Evolutionary conservation across 2,888 invertebrate species (phyloP).

Genomic region (Invenusta paracnida): DNA sequence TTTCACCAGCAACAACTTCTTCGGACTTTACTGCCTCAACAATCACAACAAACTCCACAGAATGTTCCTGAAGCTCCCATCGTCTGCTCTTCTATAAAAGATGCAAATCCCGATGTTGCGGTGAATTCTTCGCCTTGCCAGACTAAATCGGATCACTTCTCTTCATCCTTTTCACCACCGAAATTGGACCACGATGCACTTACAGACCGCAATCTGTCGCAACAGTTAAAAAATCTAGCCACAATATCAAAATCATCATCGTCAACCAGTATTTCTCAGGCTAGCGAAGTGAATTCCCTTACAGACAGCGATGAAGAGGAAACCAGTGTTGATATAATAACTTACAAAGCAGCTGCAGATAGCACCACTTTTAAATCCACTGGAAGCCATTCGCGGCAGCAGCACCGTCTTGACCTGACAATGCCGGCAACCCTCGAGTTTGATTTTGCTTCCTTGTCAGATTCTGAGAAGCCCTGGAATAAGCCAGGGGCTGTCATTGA

Average conservation of each 20-base stretch:
- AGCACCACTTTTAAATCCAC: neutral
- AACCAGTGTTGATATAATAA: constrained; percentile 9
- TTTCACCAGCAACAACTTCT: neutral
- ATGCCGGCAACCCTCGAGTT: neutral
- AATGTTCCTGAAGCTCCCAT: neutral
- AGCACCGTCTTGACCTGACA: neutral
- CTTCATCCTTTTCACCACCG: too few relatives aligned
- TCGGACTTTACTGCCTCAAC: neutral
- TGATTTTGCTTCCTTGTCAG: neutral
- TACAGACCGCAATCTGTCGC: too few relatives aligned
- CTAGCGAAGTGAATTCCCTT: neutral
- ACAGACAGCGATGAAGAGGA: neutral
- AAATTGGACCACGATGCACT: too few relatives aligned
- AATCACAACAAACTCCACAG: neutral
- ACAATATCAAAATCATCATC: too few relatives aligned
- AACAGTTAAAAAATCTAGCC: too few relatives aligned
- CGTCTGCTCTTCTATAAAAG: neutral
- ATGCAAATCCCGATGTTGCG: neutral
- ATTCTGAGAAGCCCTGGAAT: neutral
- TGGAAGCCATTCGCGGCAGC: neutral
- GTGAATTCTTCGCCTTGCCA: neutral
- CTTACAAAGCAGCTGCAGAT: neutral
- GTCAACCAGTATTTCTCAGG: neutral
- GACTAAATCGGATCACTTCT: neutral
- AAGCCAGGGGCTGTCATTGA: neutral